Percentiles rank a stretch among this genome's conserved stretches.
Conservation (phyloP, 2,797 vertebrate genomes). For the Clarias pachynema region DNA sequence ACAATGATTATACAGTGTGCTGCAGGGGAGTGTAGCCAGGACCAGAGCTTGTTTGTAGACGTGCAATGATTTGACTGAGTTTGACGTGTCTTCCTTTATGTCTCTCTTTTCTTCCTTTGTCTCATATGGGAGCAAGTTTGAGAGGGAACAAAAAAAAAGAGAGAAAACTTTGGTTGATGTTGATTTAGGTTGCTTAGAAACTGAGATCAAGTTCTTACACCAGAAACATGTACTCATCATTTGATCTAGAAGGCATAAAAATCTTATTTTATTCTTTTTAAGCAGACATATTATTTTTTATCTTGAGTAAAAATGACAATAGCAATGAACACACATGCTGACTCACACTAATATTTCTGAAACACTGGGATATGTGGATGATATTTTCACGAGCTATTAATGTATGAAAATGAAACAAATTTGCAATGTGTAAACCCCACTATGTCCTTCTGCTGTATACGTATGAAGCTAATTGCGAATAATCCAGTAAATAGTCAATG, state of each 20-base stretch:
- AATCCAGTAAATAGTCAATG: background rate
- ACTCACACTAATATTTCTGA: background rate
- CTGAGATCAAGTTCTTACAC: constrained; percentile 41
- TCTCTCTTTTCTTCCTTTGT: constrained; percentile 30
- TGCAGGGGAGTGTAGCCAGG: constrained; percentile 44
- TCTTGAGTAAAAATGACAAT: background rate
- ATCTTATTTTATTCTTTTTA: constrained; percentile 11
- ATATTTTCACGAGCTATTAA: background rate
- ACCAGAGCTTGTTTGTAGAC: constrained; percentile 56
- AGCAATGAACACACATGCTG: background rate
- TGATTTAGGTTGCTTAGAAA: constrained; percentile 48
- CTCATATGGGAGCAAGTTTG: no score
- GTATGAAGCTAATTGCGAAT: background rate
- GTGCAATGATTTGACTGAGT: constrained; percentile 36
- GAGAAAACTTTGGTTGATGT: constrained; percentile 37
- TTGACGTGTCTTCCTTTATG: constrained; percentile 41
- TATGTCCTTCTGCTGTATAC: background rate
- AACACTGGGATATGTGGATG: background rate
- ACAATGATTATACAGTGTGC: constrained; percentile 57
- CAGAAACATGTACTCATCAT: constrained; percentile 17
- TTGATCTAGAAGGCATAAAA: constrained; percentile 48
- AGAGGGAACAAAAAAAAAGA: constrained; percentile 23
- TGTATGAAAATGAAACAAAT: background rate
- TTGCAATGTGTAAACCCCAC: background rate
- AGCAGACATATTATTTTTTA: background rate